Base-by-base conservation (phyloP, 1,140 invertebrate genomes). In the Ectropis grisescens region DNA sequence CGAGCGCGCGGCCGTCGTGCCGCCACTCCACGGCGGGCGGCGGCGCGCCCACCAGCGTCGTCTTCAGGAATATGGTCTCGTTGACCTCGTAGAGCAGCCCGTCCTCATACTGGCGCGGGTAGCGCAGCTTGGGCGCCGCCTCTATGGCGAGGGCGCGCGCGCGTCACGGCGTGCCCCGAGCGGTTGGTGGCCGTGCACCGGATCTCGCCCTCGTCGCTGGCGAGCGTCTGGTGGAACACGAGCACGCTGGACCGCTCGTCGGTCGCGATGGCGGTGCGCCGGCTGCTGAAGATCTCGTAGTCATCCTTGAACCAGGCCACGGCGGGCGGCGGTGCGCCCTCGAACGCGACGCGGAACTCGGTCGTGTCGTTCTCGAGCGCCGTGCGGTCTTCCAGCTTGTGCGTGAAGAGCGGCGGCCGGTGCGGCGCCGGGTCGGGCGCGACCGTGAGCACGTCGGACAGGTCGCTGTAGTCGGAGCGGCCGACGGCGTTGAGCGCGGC, bases 281-380 rank as follows among this genome's bases (percentile, higher is more conserved):
- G 82, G 58, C 91, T 93, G 59, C 91, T 93, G 58, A 93, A 93
- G 35, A 93, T 90, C 68, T 93, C 92, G 47, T 91, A 91, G 16
- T 90, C 91, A 66, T 95, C 92, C 70, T 95, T 95, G 72, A 91
- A 97, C 96, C 96, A 99, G n/a, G 89, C 89, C 12, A 98, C 88
- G 50, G 91, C 91, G 1, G 97, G 95, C 3, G 85, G 69, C 0
- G 97, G 96, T 14, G 88, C 87, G 1, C 96, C 96, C 7, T 87
- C 82, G 39, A 95, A 92, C 41, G 90, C 85, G 1, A 95, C 94
- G 22, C 87, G 87, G 54, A 96, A 93, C 60, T 94, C 91, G 2
- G 90, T 88, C 84, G 92, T 89, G 46, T 93, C 91, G 49, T 93
- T 92, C 79, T 93, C 92, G 4, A 92, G 79, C 1, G 86, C 88